Percentiles rank a stretch among this genome's conserved stretches.
phyloP scores from a whole-genome alignment of 1,140 invertebrate genomes.

The Aphidius ervi region DNA sequence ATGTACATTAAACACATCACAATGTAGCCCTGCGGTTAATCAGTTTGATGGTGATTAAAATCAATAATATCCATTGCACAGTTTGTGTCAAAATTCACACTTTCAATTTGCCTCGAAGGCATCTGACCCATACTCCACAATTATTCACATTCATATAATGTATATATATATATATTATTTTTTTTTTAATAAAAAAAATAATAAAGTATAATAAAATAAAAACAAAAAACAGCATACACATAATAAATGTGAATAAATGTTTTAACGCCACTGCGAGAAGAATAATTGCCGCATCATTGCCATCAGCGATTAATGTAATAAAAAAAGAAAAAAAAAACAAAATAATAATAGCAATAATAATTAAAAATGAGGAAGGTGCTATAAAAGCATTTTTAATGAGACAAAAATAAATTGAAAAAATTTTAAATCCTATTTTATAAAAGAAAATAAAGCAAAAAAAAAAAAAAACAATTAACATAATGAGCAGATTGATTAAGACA shows the following conservation, averaged over 20 bases:
- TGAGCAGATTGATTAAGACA: slow-evolving; percentile 38
- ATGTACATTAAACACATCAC: slow-evolving; percentile 12
- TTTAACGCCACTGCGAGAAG: slow-evolving; percentile 9
- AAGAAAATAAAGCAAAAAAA: slow-evolving; percentile 5
- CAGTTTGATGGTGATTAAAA: slow-evolving; percentile 23
- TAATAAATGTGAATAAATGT: slow-evolving; percentile 16
- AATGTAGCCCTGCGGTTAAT: slow-evolving; percentile 20
- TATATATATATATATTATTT: slow-evolving; percentile 2
- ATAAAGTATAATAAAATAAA: not conserved
- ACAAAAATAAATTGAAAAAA: slow-evolving; percentile 24
- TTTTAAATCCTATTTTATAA: slow-evolving; percentile 6
- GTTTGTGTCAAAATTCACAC: slow-evolving; percentile 19
- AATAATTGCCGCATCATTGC: slow-evolving; percentile 14
- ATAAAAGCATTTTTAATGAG: slow-evolving; percentile 39
- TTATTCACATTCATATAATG: not conserved
- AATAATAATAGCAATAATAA: slow-evolving; percentile 1
- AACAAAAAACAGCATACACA: not conserved
- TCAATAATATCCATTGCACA: slow-evolving; percentile 13
- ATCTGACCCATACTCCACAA: not conserved
- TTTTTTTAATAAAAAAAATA: not conserved
- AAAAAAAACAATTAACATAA: slow-evolving; percentile 22
- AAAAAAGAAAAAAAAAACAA: not conserved
- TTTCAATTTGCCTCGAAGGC: not conserved
- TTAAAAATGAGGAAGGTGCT: not conserved
- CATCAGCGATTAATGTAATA: slow-evolving; percentile 5